Evolutionary conservation across 2,113 vertebrate genomes (phyloP).

Genomic region (Leuciscus idus): DNA sequence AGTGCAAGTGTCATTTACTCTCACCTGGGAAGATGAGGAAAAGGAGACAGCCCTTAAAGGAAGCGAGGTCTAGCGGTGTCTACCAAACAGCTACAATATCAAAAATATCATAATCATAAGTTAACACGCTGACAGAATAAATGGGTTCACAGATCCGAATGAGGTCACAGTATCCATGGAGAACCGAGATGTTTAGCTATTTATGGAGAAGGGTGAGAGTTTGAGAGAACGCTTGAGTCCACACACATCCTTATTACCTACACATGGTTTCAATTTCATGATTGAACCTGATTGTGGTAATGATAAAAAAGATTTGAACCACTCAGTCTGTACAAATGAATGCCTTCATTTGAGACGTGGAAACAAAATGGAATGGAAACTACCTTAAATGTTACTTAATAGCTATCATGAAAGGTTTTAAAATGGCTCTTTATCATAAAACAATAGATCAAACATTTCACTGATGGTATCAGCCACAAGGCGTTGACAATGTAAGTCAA

Average conservation of each 20-base stretch:
- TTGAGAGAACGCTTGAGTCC: not conserved
- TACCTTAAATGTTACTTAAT: not conserved
- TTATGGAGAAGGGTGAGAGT: slow-evolving; percentile 18
- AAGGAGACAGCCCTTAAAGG: slow-evolving; percentile 20
- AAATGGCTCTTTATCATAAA: not conserved
- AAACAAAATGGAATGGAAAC: not conserved
- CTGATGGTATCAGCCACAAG: not conserved
- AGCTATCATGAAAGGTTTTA: not conserved
- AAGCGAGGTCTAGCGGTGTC: not conserved
- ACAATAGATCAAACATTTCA: slow-evolving; percentile 26
- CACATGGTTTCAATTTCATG: slow-evolving; percentile 11
- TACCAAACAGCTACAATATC: not conserved
- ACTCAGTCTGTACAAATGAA: not conserved
- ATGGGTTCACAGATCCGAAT: slow-evolving; percentile 35
- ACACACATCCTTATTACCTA: slow-evolving; percentile 2
- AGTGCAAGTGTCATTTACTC: not conserved
- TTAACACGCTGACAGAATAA: not conserved
- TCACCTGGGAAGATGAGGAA: not conserved
- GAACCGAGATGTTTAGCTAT: slow-evolving; percentile 14
- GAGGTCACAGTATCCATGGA: slow-evolving; percentile 39
- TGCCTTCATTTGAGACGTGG: not conserved
- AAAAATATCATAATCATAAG: not conserved
- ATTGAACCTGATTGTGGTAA: not conserved
- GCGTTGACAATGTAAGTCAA: slow-evolving; percentile 13
- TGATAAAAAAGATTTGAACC: not conserved